Percentiles rank a stretch among this genome's conserved stretches.
phyloP scores from a whole-genome alignment of 1,140 invertebrate species.

The Nixonia krombeini region DNA sequence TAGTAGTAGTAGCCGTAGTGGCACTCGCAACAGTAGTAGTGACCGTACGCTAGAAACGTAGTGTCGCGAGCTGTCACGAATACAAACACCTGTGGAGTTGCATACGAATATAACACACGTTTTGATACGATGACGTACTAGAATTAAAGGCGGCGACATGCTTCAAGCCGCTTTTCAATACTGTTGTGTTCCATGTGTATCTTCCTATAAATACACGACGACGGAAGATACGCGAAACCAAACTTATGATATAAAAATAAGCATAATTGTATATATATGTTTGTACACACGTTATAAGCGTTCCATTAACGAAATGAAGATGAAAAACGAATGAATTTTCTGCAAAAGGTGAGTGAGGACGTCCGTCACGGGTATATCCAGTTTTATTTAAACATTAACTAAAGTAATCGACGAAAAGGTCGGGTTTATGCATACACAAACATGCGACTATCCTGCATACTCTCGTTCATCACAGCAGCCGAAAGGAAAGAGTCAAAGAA shows the following conservation, averaged over 20 bases:
- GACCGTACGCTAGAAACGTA: constrained; percentile 32
- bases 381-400: not conserved
- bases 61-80: constrained; percentile 27
- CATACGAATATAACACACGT: constrained; percentile 19
- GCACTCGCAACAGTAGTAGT: too few species aligned
- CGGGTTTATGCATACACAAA: too few species aligned
- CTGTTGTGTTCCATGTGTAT: not conserved
- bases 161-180: constrained; percentile 18
- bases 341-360: not conserved
- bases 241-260: constrained; percentile 4
- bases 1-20: too few species aligned
- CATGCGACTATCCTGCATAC: too few species aligned
- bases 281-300: too few species aligned
- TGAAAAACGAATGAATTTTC: too few species aligned
- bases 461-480: too few species aligned
- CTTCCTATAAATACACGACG: not conserved
- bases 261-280: too few species aligned
- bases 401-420: too few species aligned
- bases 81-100: constrained; percentile 26
- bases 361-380: not conserved
- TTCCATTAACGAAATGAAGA: too few species aligned
- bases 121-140: constrained; percentile 15
- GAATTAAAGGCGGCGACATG: not conserved
- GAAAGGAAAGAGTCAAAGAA: not conserved
- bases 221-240: not conserved